Evolutionary conservation across 2,113 vertebrate species (phyloP).

Genomic region (Naja naja): DNA sequence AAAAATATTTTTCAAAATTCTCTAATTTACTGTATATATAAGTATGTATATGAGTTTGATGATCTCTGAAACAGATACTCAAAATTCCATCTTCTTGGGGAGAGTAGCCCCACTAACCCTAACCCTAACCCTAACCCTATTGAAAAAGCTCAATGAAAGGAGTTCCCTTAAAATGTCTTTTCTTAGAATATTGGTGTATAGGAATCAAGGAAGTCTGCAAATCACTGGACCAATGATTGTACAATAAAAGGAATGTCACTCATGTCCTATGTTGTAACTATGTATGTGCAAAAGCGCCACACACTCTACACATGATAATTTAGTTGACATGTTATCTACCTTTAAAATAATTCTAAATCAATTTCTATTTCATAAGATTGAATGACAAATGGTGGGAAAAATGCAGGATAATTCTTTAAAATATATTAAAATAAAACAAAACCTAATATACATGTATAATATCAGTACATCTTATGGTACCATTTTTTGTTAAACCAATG

Average conservation of each 20-base stretch:
- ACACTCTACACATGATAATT: neutral
- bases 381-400: neutral
- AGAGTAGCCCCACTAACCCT: neutral
- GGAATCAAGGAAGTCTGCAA: neutral
- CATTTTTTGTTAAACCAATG: neutral
- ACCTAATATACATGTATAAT: neutral
- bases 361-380: neutral
- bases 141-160: neutral
- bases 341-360: neutral
- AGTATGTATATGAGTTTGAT: neutral
- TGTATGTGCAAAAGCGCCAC: neutral
- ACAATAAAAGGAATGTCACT: neutral
- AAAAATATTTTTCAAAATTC: neutral
- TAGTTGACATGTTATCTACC: neutral
- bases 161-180: neutral
- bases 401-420: neutral
- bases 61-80: neutral
- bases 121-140: too few species aligned
- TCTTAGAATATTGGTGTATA: neutral
- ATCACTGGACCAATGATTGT: neutral
- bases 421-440: neutral
- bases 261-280: neutral
- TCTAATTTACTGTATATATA: neutral
- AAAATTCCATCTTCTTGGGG: neutral
- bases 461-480: neutral